phyloP scores from a whole-genome alignment of 2,797 vertebrate species.

The Hozukius guyotensis region DNA sequence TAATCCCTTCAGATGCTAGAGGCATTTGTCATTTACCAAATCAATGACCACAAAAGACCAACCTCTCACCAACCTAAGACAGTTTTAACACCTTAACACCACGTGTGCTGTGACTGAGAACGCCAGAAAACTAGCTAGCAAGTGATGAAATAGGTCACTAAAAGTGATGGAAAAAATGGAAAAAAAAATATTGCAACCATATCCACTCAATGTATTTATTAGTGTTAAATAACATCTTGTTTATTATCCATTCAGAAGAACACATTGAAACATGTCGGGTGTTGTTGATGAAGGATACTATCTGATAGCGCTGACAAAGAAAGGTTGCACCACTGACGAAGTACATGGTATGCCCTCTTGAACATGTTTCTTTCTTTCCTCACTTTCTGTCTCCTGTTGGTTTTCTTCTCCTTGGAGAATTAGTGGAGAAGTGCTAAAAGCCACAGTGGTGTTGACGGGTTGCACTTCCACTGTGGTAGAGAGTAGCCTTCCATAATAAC shows the following conservation, averaged over 20 bases:
- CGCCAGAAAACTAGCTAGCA: neutral
- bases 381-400: slow-evolving; percentile 25
- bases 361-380: slow-evolving; percentile 23
- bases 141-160: neutral
- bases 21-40: neutral
- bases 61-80: neutral
- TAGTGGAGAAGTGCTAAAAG: slow-evolving; percentile 66
- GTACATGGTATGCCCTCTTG: slow-evolving; percentile 9
- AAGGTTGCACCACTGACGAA: neutral
- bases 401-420: slow-evolving; percentile 40
- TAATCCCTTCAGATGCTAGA: neutral
- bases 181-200: no score
- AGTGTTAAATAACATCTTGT: neutral
- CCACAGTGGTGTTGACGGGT: slow-evolving; percentile 31
- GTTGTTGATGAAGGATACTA: neutral
- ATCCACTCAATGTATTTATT: neutral
- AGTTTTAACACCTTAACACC: neutral
- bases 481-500: slow-evolving; percentile 24
- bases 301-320: neutral
- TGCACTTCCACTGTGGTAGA: slow-evolving; percentile 15
- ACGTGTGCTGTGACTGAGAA: neutral
- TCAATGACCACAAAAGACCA: neutral
- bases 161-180: neutral
- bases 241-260: neutral
- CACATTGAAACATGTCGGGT: neutral